Evolutionary conservation across 1,140 invertebrate genomes (phyloP).

Genomic region (Drosophila aff.): DNA sequence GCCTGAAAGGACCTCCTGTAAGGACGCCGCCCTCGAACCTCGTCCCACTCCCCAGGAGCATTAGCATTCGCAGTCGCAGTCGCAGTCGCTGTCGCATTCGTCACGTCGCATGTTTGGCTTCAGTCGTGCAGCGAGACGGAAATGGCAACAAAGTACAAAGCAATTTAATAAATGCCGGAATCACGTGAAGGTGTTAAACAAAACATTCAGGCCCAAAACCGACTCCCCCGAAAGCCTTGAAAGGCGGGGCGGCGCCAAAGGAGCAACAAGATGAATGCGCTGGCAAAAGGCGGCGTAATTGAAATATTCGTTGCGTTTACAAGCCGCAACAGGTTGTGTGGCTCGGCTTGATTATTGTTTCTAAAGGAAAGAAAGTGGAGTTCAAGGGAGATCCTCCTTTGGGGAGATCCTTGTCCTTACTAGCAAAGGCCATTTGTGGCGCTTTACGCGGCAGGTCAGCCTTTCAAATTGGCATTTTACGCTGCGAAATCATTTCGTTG

Average conservation of each 20-base stretch:
- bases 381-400: background rate
- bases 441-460: background rate
- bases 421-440: background rate
- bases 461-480: constrained; percentile 2
- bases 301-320: constrained; percentile 41
- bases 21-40: no score
- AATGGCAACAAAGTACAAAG: constrained; percentile 82
- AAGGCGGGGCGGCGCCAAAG: constrained; percentile 27
- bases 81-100: constrained; percentile 54
- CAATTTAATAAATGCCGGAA: constrained; percentile 83
- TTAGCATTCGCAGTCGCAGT: constrained; percentile 22
- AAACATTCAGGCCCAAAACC: constrained; percentile 66
- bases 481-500: background rate
- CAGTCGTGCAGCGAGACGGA: constrained; percentile 74
- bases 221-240: background rate
- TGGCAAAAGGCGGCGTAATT: constrained; percentile 32
- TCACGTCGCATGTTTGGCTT: constrained; percentile 77
- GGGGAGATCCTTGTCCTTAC: background rate
- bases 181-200: constrained; percentile 83
- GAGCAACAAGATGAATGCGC: constrained; percentile 23
- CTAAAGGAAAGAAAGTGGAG: background rate
- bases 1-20: background rate
- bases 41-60: background rate
- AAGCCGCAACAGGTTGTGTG: constrained; percentile 9
- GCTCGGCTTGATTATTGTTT: background rate